Base-by-base conservation (phyloP, 2,888 invertebrate genomes). In the Melipona beecheii region DNA sequence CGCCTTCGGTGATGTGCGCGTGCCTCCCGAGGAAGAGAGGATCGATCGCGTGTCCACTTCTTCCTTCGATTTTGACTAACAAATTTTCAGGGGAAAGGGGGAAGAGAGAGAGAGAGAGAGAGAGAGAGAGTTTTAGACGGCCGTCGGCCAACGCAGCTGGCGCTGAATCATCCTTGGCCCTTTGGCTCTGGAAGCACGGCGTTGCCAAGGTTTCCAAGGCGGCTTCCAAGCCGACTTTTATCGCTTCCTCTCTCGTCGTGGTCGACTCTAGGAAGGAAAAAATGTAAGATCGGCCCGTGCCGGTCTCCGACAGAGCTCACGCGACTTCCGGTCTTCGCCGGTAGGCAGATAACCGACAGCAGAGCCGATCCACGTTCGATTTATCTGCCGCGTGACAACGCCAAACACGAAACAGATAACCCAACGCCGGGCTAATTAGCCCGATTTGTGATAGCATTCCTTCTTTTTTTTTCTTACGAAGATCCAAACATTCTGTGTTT, bases 141-240 rank as follows among this genome's bases (percentile, higher is more conserved):
- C 80, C 75, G 79, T 66, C 70, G 83, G 73, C 65, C 75, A 79
- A 43, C 89, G 87, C 91, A 92, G 92, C 92, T 92, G 92, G 89
- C 87, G 91, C 87, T 92, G 92, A 92, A 92, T 92, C 92, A 92
- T 92, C 90, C 78, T 43, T 49, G 77, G 75, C 73, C 77, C 86
- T 73, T 66, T 19, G 31, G 60, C 73, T 74, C 78, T 79, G 69
- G 58, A 73, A 62, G 66, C 64, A 83, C 74, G 78, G 81, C 87
- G 90, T 89, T 88, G 87, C 87, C 88, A 87, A 75, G 87, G 89
- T 86, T 89, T 88, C 89, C 49, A 62, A 81, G 78, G 78, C 83
- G 78, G 84, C 82, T 89, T 81, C 89, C 74, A 76, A 54, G 43
- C 9, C 81, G 81, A 87, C 85, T 88, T 75, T 43, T 89, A 90